Percentiles rank a stretch among this genome's conserved stretches.
Evolutionary conservation across 2,113 vertebrate species (phyloP).

Genomic region (Eira barbara): DNA sequence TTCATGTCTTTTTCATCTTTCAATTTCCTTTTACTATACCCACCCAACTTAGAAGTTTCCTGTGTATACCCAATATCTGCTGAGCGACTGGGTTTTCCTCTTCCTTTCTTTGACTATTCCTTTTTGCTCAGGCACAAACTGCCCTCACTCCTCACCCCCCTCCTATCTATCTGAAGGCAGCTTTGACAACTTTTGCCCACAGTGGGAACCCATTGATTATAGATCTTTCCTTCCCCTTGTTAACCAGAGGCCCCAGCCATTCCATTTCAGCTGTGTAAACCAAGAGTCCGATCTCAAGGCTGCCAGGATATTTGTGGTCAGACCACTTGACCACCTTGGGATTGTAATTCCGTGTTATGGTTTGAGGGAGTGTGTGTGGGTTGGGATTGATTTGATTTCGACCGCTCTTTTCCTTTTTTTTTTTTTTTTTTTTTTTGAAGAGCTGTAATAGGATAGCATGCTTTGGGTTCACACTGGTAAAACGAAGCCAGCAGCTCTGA

Average conservation of each 20-base stretch:
- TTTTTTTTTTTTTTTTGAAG: neutral
- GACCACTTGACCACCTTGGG: constrained; percentile 75
- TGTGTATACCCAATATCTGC: neutral
- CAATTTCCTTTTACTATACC: neutral
- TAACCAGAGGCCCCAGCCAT: constrained; percentile 58
- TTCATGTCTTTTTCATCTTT: neutral
- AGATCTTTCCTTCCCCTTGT: constrained; percentile 10
- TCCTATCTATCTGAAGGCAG: neutral
- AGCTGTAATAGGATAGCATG: constrained; percentile 48
- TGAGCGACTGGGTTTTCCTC: neutral
- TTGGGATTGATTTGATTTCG: constrained; percentile 43
- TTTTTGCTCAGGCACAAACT: neutral
- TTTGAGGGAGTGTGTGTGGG: constrained; percentile 69
- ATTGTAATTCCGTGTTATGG: constrained; percentile 72
- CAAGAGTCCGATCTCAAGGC: constrained; percentile 49
- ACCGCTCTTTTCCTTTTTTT: neutral
- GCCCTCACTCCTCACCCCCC: neutral
- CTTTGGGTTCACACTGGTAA: neutral
- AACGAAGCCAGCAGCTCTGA: neutral
- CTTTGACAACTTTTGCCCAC: neutral
- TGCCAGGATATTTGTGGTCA: constrained; percentile 80
- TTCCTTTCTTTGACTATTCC: neutral
- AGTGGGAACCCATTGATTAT: constrained; percentile 38
- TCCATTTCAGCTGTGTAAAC: constrained; percentile 73
- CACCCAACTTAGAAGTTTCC: neutral